phyloP scores from a whole-genome alignment of 2,113 vertebrate species.

The Dissostichus mawsoni region DNA sequence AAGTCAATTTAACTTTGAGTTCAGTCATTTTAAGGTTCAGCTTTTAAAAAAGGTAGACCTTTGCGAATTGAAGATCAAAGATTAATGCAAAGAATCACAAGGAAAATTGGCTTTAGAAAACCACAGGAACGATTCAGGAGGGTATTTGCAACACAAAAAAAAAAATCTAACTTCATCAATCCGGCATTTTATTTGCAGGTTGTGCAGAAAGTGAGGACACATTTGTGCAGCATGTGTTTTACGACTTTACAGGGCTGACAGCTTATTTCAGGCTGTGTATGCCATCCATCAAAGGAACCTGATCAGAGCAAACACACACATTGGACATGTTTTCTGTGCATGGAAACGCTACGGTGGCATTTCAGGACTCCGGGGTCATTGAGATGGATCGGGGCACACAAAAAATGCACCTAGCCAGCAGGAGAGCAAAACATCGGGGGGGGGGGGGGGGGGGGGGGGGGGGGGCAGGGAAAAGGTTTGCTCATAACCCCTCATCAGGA shows the following conservation, averaged over 20 bases:
- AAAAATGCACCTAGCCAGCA: constrained; percentile 14
- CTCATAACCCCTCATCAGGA: constrained; percentile 41
- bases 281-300: constrained; percentile 6
- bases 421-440: constrained; percentile 45
- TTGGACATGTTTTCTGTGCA: not conserved
- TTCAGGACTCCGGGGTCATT: constrained; percentile 28
- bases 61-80: not conserved
- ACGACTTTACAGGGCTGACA: not conserved
- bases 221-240: not conserved
- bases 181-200: not conserved
- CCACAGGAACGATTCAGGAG: not conserved
- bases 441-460: constrained; percentile 33
- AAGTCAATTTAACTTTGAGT: not conserved
- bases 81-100: not conserved
- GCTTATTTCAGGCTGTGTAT: constrained; percentile 1
- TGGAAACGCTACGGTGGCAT: constrained; percentile 26
- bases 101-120: too few relatives aligned
- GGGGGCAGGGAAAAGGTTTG: constrained; percentile 50
- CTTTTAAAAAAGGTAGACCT: not conserved
- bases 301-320: constrained; percentile 37
- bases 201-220: not conserved
- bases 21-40: not conserved
- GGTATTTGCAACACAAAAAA: not conserved
- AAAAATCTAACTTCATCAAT: not conserved
- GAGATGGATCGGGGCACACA: constrained; percentile 23